Evolutionary conservation across 2,888 invertebrate species (phyloP).

Genomic region (Mythimna lalbum): DNA sequence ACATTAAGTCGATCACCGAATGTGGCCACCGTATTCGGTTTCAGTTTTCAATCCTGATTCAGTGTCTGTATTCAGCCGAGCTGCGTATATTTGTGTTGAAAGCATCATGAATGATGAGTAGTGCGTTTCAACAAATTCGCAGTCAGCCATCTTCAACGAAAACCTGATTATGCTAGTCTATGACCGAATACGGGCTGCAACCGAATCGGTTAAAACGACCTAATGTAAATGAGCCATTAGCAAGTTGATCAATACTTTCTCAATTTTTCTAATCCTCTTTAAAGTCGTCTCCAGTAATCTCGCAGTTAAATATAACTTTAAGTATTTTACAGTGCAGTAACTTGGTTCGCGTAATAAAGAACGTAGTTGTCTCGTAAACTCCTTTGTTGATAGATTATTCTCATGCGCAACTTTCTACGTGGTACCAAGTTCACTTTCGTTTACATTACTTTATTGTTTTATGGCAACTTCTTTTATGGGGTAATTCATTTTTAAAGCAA

Average conservation of each 20-base stretch:
- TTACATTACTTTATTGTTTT: conserved; percentile 47
- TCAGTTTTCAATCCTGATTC: too few relatives aligned
- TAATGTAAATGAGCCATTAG: too few relatives aligned
- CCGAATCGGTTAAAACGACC: too few relatives aligned
- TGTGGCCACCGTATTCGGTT: too few relatives aligned
- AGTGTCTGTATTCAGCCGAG: too few relatives aligned
- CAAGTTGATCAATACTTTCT: background rate
- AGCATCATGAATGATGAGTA: too few relatives aligned
- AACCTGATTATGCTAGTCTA: too few relatives aligned
- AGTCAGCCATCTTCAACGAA: too few relatives aligned
- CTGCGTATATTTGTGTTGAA: too few relatives aligned
- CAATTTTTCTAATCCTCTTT: background rate
- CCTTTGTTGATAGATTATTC: conserved; percentile 56
- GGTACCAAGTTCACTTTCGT: conserved; percentile 49
- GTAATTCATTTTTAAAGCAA: conserved; percentile 9
- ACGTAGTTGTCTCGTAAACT: conserved; percentile 33
- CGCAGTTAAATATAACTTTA: background rate
- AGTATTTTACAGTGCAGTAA: conserved; percentile 28
- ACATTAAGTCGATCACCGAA: too few relatives aligned
- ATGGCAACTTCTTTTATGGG: conserved; percentile 23
- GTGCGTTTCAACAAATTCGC: too few relatives aligned
- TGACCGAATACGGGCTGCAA: too few relatives aligned
- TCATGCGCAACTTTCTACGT: conserved; percentile 56
- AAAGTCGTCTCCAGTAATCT: conserved; percentile 7
- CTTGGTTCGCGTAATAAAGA: conserved; percentile 37